Evolutionary conservation across 2,888 invertebrate species (phyloP), one percentile per base, ranked within the genome.

Genomic region (Campoletis raptor): DNA sequence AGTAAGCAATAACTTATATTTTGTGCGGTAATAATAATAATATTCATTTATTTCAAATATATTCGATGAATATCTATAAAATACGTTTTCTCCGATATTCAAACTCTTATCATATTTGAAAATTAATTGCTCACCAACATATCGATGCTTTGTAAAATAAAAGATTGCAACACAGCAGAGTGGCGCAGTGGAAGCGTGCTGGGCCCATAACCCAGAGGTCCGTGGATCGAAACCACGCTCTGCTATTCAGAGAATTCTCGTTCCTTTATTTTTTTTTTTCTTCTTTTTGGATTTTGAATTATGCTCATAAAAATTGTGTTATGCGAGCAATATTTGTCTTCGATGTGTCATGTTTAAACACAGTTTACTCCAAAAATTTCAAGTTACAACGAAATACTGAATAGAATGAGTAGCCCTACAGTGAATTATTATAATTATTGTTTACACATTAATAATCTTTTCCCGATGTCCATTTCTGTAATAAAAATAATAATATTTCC

Each of bases 161-260:
- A 0, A 0, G 0, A 4, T 37, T 21, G 48, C 57, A 80, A 64
- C 48, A 86, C 70, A 94, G 94, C 94, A 94, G 94, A 94, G 94
- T 95, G 94, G 94, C 94, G 94, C 94, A 94, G 94, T 94, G 94
- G 94, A 94, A 92, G 94, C 94, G 94, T 94, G 94, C 94, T 94
- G 94, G 94, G 94, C 94, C 94, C 94, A 94, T 94, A 94, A 94
- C 94, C 94, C 94, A 94, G 94, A 94, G 94, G 94, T 94, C 94
- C 94, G 94, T 94, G 91, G 91, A 92, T 92, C 91, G 91, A 92
- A 91, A 91, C 91, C 91, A 91, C 89, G 91, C 89, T 91, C 91
- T 91, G 91, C 91, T 91, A 91, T 21, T 12, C 8, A 10, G 64
- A 52, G 76, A 10, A 67, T 24, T 57, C 54, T 61, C 15, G 36